Conservation (phyloP, 92 coral and sea anemone genomes). For the Phenganax marumi region DNA sequence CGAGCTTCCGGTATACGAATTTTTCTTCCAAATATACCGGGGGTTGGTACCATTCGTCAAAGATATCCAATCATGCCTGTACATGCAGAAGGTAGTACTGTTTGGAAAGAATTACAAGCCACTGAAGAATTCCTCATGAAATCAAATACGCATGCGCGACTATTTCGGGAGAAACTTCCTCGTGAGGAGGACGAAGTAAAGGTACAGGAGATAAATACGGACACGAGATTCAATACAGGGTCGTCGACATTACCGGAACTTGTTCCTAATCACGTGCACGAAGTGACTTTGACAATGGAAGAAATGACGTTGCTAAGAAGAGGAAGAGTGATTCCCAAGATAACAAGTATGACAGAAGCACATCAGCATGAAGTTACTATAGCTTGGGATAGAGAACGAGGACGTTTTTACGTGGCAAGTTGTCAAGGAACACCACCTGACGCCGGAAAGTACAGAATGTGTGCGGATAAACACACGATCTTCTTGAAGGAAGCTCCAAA, state of each 20-base stretch:
- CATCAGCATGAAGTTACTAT: neutral
- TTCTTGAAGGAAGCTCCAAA: neutral
- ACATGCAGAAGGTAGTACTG: neutral
- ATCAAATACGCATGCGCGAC: conserved; percentile 24
- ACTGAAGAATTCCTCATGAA: neutral
- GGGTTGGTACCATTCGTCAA: conserved; percentile 35
- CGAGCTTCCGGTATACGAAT: conserved; percentile 42
- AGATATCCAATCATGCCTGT: neutral
- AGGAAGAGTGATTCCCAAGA: neutral
- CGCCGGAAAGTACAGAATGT: neutral
- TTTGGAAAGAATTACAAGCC: conserved; percentile 1
- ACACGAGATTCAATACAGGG: neutral
- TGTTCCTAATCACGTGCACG: conserved; percentile 5
- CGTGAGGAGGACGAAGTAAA: neutral
- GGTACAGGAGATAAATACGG: neutral
- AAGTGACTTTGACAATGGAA: neutral
- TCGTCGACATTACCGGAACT: neutral
- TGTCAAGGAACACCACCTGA: neutral
- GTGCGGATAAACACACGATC: neutral
- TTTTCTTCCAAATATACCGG: conserved; percentile 46
- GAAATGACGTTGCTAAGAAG: neutral
- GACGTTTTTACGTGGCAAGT: neutral
- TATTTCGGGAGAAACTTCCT: conserved; percentile 27
- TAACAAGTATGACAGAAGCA: conserved; percentile 1
- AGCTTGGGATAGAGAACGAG: neutral